A percentile compares a stretch with the other conserved stretches of the same genome.
Conservation (phyloP, 92 coral and sea anemone species). For the Virgularia gustaviana region DNA sequence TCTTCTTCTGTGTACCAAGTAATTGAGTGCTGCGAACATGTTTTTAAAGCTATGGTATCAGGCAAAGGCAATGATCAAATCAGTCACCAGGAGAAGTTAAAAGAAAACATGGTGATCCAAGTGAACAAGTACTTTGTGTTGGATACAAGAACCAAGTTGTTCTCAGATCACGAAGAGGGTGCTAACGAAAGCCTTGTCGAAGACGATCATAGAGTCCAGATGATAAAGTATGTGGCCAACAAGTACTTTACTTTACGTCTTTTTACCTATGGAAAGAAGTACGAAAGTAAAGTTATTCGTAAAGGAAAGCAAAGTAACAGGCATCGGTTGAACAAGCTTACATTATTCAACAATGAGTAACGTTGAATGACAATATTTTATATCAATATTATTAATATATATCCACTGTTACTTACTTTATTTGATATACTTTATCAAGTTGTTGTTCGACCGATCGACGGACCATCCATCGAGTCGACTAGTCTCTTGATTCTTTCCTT, state of each 20-base stretch:
- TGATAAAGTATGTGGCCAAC: not conserved
- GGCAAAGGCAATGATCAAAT: too few relatives aligned
- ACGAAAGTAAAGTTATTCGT: not conserved
- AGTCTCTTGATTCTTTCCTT: too few relatives aligned
- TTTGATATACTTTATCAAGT: too few relatives aligned
- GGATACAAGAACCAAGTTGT: not conserved
- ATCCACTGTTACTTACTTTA: too few relatives aligned
- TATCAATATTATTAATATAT: too few relatives aligned
- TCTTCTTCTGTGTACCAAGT: not conserved
- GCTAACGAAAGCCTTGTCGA: not conserved
- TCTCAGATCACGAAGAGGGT: constrained; percentile 1
- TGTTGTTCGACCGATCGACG: too few relatives aligned
- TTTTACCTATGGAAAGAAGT: not conserved
- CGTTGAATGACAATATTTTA: too few relatives aligned
- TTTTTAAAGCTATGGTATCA: not conserved
- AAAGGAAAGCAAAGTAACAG: constrained; percentile 2
- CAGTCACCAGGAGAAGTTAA: not conserved
- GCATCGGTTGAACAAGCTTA: constrained; percentile 1
- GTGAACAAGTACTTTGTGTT: not conserved
- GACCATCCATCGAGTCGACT: too few relatives aligned
- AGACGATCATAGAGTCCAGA: not conserved
- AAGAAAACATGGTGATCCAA: not conserved
- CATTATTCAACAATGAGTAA: too few relatives aligned
- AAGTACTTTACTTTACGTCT: constrained; percentile 1
- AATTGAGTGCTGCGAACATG: not conserved